Conservation (phyloP, 2,797 vertebrate genomes). For the Lacerta agilis region DNA sequence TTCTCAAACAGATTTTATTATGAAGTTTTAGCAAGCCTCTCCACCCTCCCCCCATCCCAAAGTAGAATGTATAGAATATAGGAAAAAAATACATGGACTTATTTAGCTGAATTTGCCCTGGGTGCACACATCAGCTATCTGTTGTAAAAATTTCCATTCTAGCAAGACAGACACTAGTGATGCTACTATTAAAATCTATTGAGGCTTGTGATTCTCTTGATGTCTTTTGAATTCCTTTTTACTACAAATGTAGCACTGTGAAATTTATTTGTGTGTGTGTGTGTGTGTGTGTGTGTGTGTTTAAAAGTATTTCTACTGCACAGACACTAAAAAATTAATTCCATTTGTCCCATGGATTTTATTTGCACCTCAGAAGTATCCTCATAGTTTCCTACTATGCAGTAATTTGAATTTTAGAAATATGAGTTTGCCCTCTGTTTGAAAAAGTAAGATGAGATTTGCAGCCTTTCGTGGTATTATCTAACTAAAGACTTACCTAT, state of each 20-base stretch:
- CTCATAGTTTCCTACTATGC: neutral
- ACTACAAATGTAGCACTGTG: neutral
- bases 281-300: neutral
- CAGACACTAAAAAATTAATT: neutral
- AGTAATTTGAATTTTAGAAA: slow-evolving; percentile 6
- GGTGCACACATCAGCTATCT: neutral
- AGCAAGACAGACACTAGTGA: too few relatives aligned
- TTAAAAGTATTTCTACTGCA: too few relatives aligned
- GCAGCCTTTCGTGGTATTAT: neutral
- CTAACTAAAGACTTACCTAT: neutral
- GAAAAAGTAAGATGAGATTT: neutral
- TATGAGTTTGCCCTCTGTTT: slow-evolving; percentile 23
- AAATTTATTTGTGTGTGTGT: neutral
- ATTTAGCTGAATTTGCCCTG: neutral
- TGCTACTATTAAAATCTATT: neutral
- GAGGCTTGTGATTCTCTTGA: neutral
- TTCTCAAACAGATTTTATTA: neutral
- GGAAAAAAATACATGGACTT: neutral
- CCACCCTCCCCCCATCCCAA: too few relatives aligned
- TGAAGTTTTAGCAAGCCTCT: too few relatives aligned
- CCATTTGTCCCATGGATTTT: neutral
- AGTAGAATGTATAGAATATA: neutral
- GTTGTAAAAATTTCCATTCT: neutral
- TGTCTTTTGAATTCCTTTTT: neutral
- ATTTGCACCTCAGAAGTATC: neutral